Evolutionary conservation across 2,888 invertebrate genomes (phyloP).

Genomic region (Dolichopus griseipennis): DNA sequence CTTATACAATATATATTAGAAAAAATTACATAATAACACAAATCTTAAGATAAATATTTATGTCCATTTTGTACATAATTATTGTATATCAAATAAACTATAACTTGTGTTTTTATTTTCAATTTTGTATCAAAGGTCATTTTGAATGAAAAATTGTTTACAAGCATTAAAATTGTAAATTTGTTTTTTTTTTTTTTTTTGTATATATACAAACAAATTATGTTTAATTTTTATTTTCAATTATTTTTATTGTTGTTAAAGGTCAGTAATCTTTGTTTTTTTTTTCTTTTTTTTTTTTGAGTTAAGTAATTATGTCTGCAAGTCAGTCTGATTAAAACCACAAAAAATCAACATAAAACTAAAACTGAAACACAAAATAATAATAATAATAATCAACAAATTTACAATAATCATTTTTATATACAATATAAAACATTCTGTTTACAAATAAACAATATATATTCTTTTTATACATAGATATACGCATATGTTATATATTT

Average conservation of each 20-base stretch:
- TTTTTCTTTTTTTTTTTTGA: neutral
- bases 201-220: neutral
- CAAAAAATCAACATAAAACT: neutral
- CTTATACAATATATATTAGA: too few relatives aligned
- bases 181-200: too few relatives aligned
- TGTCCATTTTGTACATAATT: neutral
- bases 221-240: neutral
- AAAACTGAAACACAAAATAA: too few relatives aligned
- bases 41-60: neutral
- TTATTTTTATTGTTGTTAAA: neutral
- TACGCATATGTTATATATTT: too few relatives aligned
- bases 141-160: slow-evolving; percentile 6
- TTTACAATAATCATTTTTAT: neutral
- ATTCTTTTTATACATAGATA: neutral
- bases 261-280: neutral
- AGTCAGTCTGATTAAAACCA: neutral
- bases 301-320: slow-evolving; percentile 1
- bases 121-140: neutral
- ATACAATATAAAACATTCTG: slow-evolving; percentile 2
- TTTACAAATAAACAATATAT: neutral
- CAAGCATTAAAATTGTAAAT: slow-evolving; percentile 6
- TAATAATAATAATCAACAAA: too few relatives aligned
- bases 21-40: too few relatives aligned
- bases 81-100: neutral
- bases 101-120: neutral